These are phyloP conservation scores for Pangasius sanitwongsei DNA, from an alignment of 2,797 vertebrate genomes.

Conservation along the genomic window DNA sequence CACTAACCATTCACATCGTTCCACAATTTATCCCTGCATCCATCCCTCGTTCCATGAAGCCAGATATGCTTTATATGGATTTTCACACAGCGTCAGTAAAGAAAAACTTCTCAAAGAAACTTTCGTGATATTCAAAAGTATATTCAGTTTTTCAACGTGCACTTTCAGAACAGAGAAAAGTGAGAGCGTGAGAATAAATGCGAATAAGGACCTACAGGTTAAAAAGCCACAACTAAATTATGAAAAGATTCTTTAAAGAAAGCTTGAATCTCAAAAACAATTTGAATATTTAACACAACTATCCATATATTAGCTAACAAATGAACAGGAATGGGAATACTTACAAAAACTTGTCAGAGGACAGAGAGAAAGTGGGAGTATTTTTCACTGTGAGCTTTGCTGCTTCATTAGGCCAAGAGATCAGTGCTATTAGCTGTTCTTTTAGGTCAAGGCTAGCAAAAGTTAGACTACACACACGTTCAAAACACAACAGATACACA, in stretches of 20 bases:
- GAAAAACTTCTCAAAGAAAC: constrained; percentile 20
- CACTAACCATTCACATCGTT: constrained; percentile 19
- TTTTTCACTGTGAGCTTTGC: background rate
- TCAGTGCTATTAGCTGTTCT: background rate
- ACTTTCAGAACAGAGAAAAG: background rate
- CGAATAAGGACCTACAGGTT: background rate
- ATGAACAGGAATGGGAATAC: constrained; percentile 4
- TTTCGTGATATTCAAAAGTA: background rate
- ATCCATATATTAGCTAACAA: background rate
- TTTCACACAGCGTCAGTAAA: constrained; percentile 11
- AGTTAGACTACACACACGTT: background rate
- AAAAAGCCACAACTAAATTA: background rate
- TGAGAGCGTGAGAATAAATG: background rate
- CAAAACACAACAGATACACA: background rate
- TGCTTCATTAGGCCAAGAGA: constrained; percentile 23
- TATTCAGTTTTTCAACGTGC: background rate
- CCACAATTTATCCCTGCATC: constrained; percentile 31
- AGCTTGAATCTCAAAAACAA: background rate
- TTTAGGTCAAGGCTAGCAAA: constrained; percentile 4
- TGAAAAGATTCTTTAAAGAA: background rate
- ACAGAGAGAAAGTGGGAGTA: background rate
- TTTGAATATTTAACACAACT: constrained; percentile 4
- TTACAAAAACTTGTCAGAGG: background rate
- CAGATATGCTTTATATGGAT: constrained; percentile 19
- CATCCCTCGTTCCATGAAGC: background rate